Evolutionary conservation across 2,113 vertebrate genomes (phyloP).

Genomic region (Labeo catla): DNA sequence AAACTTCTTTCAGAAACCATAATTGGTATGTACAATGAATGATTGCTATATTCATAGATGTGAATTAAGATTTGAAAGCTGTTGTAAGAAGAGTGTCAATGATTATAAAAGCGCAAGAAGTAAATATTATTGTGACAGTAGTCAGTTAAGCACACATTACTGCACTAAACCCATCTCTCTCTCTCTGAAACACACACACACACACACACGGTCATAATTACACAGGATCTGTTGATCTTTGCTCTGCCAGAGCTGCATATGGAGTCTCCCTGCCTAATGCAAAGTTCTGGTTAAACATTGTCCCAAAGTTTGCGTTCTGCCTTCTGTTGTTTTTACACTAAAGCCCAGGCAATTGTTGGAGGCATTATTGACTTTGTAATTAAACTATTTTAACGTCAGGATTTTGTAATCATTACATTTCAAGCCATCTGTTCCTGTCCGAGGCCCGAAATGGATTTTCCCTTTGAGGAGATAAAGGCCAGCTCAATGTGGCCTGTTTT

Average conservation of each 20-base stretch:
- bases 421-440: conserved; percentile 92
- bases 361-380: conserved; percentile 99
- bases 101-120: conserved; percentile 56
- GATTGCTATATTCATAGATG: not conserved
- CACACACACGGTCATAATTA: conserved; percentile 29
- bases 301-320: conserved; percentile 90
- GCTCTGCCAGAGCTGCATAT: conserved; percentile 76
- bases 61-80: not conserved
- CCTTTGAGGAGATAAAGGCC: conserved; percentile 72
- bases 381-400: conserved; percentile 98
- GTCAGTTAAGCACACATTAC: conserved; percentile 59
- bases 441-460: conserved; percentile 70
- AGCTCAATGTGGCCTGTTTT: conserved; percentile 57
- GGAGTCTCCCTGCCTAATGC: conserved; percentile 81
- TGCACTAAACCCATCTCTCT: conserved; percentile 24
- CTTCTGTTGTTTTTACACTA: conserved; percentile 99
- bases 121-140: conserved; percentile 54
- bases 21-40: not conserved
- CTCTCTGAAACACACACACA: not conserved
- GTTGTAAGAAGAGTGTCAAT: not conserved
- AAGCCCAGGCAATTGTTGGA: conserved; percentile 88
- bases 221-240: conserved; percentile 73
- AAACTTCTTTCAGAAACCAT: not conserved
- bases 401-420: conserved; percentile 97
- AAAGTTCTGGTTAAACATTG: conserved; percentile 99